These are phyloP conservation scores for Microcebus ravelobensis DNA, from an alignment of 2,113 vertebrate species.

Conservation along the genomic window DNA sequence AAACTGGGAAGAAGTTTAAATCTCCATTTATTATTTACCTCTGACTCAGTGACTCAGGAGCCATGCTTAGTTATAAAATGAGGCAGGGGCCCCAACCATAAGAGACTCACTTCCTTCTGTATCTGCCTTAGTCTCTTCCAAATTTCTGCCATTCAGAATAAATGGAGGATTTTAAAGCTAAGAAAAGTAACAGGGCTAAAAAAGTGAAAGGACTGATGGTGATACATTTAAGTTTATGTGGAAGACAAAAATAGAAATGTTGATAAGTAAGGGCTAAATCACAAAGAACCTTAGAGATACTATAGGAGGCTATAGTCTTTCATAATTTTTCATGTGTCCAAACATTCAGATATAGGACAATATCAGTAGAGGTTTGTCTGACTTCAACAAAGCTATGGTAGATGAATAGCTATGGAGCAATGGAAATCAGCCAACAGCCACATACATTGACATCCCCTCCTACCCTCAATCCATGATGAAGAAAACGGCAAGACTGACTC, in stretches of 20 bases:
- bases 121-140: not conserved
- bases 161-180: not conserved
- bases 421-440: not conserved
- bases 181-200: slow-evolving; percentile 22
- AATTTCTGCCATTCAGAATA: not conserved
- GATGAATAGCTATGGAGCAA: not conserved
- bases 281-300: not conserved
- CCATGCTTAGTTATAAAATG: not conserved
- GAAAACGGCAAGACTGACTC: not conserved
- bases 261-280: not conserved
- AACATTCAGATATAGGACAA: not conserved
- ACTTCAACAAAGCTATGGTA: not conserved
- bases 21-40: not conserved
- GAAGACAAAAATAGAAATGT: not conserved
- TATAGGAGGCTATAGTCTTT: not conserved
- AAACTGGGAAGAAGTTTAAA: not conserved
- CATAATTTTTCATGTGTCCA: not conserved
- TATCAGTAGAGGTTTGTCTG: not conserved
- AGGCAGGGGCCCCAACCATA: not conserved
- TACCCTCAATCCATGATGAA: not conserved
- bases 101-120: not conserved
- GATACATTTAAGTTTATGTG: not conserved
- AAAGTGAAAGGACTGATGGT: not conserved
- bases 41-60: not conserved
- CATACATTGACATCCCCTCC: not conserved